Percentiles rank a stretch among this genome's conserved stretches.
Evolutionary conservation across 2,113 vertebrate genomes (phyloP).

Genomic region (Aldabrachelys gigantea): DNA sequence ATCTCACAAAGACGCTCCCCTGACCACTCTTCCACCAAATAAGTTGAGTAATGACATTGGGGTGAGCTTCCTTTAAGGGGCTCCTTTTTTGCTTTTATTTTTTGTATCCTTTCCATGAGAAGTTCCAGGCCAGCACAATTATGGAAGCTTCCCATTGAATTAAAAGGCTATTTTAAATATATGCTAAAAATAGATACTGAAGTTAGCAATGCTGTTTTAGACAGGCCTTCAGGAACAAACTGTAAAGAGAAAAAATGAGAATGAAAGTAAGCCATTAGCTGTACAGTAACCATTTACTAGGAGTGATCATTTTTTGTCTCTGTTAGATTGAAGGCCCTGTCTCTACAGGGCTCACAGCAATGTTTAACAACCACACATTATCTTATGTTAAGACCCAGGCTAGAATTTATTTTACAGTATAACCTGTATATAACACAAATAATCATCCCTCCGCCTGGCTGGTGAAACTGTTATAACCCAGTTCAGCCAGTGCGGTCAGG

Average conservation of each 20-base stretch:
- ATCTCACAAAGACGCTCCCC: neutral
- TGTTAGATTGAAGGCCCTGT: neutral
- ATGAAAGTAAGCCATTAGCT: constrained; percentile 41
- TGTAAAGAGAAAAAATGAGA: constrained; percentile 38
- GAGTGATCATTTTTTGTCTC: neutral
- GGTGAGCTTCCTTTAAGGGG: neutral
- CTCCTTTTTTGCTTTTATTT: neutral
- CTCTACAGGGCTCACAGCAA: neutral
- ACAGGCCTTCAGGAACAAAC: constrained; percentile 39
- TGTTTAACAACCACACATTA: neutral
- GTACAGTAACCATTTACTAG: neutral
- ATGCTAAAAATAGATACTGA: constrained; percentile 53
- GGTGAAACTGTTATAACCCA: neutral
- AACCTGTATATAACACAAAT: neutral
- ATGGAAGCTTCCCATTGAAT: neutral
- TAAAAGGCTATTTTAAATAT: neutral
- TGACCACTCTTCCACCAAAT: neutral
- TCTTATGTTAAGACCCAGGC: neutral
- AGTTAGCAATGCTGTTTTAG: constrained; percentile 23
- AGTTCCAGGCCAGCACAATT: neutral
- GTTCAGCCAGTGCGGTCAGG: neutral
- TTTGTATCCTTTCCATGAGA: neutral
- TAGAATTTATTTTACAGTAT: neutral
- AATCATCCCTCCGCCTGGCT: neutral
- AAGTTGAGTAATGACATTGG: neutral